phyloP scores from a whole-genome alignment of 2,797 vertebrate species.

The Gorsachius magnificus region DNA sequence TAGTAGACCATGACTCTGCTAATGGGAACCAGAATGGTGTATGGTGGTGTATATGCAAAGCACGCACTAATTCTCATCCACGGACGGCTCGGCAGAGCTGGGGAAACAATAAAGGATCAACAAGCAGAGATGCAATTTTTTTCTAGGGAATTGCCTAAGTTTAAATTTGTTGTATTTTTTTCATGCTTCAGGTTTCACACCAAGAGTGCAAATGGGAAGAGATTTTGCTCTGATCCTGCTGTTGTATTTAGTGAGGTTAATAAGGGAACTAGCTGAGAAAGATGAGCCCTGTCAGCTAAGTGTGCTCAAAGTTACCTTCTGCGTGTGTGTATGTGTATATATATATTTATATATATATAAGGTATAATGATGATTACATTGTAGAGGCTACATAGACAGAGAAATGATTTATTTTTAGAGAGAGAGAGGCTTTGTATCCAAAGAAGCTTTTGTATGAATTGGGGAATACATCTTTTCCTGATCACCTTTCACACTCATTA shows the following conservation, averaged over 20 bases:
- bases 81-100: not conserved
- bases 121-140: not conserved
- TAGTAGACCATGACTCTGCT: not conserved
- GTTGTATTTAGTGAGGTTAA: not conserved
- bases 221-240: not conserved
- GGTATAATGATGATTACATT: not conserved
- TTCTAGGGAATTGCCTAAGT: not conserved
- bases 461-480: not conserved
- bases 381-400: not conserved
- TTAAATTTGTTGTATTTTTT: not conserved
- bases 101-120: not conserved
- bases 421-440: not conserved
- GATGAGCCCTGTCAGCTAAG: not conserved
- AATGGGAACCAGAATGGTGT: not conserved
- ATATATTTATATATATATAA: not conserved
- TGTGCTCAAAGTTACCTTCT: not conserved
- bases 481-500: not conserved
- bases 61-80: not conserved
- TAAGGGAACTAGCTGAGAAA: not conserved
- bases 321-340: fast-evolving
- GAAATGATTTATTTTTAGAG: not conserved
- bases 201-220: too few relatives aligned
- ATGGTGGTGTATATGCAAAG: not conserved
- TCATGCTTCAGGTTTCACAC: not conserved
- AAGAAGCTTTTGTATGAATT: not conserved